Evolutionary conservation across 1,140 invertebrate genomes (phyloP), one percentile per base, ranked within the genome.

Genomic region (Stegodyphus mimosarum): DNA sequence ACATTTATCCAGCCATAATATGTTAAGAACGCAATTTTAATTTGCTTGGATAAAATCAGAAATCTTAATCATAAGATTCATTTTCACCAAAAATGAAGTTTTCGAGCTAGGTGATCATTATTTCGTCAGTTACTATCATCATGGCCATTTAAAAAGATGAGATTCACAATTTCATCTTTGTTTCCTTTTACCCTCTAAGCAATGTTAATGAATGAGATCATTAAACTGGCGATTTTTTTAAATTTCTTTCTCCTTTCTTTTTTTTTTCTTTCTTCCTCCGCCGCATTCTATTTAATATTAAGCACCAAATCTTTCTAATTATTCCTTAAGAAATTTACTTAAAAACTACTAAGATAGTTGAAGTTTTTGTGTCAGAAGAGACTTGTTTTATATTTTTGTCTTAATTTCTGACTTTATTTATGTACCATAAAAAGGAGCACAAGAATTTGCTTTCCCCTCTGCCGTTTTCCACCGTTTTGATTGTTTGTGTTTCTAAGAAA

Each of bases 161-260:
- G n/a, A 48, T 66, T 11, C 74, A 66, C n/a, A 64, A n/a, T 17
- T 72, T 72, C 11, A 55, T 48, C 60, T 66, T 49, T 66, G 7
- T 33, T 66, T 76, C 50, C 17, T 78, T 78, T 78, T 69, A 18
- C 10, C 48, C 60, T 17, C 33, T 69, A 78, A 52, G 17, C 49
- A 74, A 78, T 51, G 55, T 64, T 70, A 78, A 78, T 78, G 76
- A 78, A 78, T 18, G 51, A 64, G 64, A 53, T 78, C 76, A 78
- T 78, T 78, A 78, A 78, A 78, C 9, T 18, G 52, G n/a, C 52
- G 0, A 48, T 74, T 48, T 51, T 11, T 78, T 33, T 33, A 33
- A 33, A n/a, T n/a, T n/a, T n/a, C n/a, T n/a, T n/a, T n/a, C n/a
- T n/a, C n/a, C n/a, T n/a, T 33, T 33, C 67, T 33, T 52, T 33